Evolutionary conservation across 2,113 vertebrate genomes (phyloP).

Genomic region (Platysternon megacephalum): DNA sequence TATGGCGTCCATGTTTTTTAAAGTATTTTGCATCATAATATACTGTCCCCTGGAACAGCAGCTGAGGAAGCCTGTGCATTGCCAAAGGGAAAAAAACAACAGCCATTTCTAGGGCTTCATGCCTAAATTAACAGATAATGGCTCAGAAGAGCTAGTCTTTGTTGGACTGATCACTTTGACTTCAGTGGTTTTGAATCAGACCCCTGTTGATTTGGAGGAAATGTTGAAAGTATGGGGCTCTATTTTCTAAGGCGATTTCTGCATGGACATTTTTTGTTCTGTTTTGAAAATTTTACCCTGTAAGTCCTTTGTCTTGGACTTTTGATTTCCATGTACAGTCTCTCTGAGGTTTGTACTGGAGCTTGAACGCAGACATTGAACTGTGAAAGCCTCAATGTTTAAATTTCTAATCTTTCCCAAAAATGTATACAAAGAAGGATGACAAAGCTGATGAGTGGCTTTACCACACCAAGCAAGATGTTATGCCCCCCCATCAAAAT

Average conservation of each 20-base stretch:
- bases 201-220: neutral
- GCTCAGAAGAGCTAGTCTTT: neutral
- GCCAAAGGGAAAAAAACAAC: neutral
- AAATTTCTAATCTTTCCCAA: neutral
- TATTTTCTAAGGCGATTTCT: accelerated
- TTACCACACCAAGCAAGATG: neutral
- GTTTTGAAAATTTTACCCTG: neutral
- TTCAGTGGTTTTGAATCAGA: neutral
- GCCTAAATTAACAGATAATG: neutral
- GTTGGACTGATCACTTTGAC: neutral
- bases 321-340: neutral
- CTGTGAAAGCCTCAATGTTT: neutral
- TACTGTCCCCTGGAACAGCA: neutral
- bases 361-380: neutral
- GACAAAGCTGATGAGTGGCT: neutral
- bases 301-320: neutral
- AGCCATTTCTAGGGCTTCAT: neutral
- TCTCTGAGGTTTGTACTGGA: neutral
- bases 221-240: accelerated
- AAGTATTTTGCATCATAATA: neutral
- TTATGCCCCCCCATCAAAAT: neutral
- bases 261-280: accelerated
- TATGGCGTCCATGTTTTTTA: neutral
- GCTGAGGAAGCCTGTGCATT: neutral
- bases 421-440: neutral